Evolutionary conservation across 2,888 invertebrate species (phyloP).

Genomic region (Oscheius onirici): DNA sequence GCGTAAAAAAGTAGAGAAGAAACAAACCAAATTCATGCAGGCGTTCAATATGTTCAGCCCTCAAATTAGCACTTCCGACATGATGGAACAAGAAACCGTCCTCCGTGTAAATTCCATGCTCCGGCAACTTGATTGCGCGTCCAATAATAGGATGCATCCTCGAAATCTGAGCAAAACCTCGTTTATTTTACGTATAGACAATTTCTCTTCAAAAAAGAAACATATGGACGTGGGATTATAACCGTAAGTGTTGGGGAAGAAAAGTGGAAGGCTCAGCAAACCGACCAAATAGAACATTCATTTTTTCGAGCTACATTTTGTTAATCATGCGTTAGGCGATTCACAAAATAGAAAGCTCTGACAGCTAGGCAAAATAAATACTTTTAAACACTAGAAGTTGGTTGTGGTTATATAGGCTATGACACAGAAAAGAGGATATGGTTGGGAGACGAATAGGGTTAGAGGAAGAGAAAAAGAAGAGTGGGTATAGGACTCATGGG

Average conservation of each 20-base stretch:
- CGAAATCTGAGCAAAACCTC: conserved; percentile 5
- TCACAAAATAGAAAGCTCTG: conserved; percentile 22
- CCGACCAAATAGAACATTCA: conserved; percentile 19
- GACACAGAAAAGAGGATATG: not conserved
- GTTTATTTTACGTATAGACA: conserved; percentile 20
- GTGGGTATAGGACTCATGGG: not conserved
- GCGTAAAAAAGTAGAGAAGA: no score
- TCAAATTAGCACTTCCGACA: not conserved
- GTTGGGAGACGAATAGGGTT: no score
- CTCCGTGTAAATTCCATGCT: not conserved
- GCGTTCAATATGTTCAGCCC: not conserved
- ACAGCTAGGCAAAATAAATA: conserved; percentile 24
- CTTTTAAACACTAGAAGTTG: conserved; percentile 20
- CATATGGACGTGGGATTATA: conserved; percentile 3
- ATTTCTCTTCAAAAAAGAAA: conserved; percentile 23
- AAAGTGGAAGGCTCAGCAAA: conserved; percentile 2
- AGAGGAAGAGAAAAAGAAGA: conserved; percentile 4
- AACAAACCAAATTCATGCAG: conserved; percentile 13
- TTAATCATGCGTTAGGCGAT: conserved; percentile 15
- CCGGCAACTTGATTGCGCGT: not conserved
- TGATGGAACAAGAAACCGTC: conserved; percentile 23
- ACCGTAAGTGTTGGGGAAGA: not conserved
- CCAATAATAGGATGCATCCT: not conserved
- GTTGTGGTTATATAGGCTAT: not conserved
- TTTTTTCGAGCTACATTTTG: not conserved